These are phyloP conservation scores for Xestia sexstrigata DNA, from an alignment of 2,888 invertebrate species.

Conservation along the genomic window DNA sequence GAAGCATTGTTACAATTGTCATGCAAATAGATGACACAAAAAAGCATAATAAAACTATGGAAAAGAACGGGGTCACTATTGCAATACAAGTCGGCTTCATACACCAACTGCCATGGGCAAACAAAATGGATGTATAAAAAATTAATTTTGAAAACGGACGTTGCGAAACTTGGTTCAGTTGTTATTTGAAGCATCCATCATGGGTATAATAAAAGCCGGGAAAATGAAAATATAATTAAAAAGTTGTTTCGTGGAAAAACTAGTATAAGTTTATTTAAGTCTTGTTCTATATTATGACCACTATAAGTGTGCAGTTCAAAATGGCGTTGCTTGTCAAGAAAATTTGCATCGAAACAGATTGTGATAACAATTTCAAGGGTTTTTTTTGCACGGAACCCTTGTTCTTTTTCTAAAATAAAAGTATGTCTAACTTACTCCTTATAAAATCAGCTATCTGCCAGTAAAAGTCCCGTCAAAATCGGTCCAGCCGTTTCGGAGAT, in stretches of 20 bases:
- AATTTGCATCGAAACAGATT: no score
- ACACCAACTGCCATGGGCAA: slow-evolving; percentile 53
- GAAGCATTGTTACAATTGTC: slow-evolving; percentile 59
- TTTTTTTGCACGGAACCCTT: no score
- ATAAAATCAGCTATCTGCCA: no score
- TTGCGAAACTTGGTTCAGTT: slow-evolving; percentile 31
- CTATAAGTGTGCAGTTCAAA: no score
- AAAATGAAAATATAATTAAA: slow-evolving; percentile 1
- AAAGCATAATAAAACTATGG: slow-evolving; percentile 18
- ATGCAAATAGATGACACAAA: slow-evolving; percentile 50
- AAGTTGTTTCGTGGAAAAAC: background rate
- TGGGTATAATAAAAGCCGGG: background rate
- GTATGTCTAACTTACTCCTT: no score
- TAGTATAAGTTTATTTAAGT: background rate
- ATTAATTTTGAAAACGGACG: slow-evolving; percentile 57
- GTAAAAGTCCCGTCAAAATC: no score
- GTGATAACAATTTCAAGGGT: no score
- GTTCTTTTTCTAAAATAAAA: no score
- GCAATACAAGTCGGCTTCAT: slow-evolving; percentile 42
- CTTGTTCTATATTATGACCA: background rate
- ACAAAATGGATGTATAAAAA: slow-evolving; percentile 46
- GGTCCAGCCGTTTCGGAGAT: no score
- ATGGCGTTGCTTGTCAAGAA: no score
- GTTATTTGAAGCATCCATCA: slow-evolving; percentile 31
- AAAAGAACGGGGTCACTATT: slow-evolving; percentile 60